A percentile compares a stretch with the other conserved stretches of the same genome.
phyloP scores from a whole-genome alignment of 2,888 invertebrate genomes.

The Eupelmus urozonus region DNA sequence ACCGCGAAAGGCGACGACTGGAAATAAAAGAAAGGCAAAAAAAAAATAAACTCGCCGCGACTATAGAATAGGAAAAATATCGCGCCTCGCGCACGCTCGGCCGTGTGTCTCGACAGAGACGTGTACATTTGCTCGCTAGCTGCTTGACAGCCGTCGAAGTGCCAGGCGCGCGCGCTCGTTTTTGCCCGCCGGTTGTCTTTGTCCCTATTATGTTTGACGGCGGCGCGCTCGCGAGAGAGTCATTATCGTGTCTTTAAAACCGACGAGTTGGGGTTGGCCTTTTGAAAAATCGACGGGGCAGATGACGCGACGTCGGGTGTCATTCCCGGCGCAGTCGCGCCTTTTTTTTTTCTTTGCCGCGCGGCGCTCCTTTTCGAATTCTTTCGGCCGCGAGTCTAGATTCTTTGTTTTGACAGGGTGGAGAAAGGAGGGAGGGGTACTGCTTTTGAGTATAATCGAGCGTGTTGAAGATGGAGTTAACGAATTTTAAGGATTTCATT shows the following conservation, averaged over 20 bases:
- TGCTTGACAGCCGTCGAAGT: conserved; percentile 35
- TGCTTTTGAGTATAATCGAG: conserved; percentile 14
- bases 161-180: conserved; percentile 1
- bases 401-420: conserved; percentile 39
- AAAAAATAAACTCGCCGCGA: neutral
- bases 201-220: conserved; percentile 34
- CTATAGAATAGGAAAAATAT: conserved; percentile 19
- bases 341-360: conserved; percentile 24
- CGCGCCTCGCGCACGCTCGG: neutral
- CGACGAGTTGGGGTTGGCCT: neutral
- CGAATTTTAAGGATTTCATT: neutral
- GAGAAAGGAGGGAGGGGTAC: no score
- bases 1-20: conserved; percentile 21
- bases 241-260: conserved; percentile 52
- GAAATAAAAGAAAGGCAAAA: neutral
- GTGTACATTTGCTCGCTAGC: conserved; percentile 13
- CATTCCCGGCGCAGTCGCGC: neutral
- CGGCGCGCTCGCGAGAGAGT: conserved; percentile 13
- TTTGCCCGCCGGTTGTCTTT: conserved; percentile 17
- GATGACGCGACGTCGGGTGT: conserved; percentile 15
- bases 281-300: conserved; percentile 50
- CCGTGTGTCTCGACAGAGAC: neutral
- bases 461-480: neutral
- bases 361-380: neutral
- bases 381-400: neutral